Evolutionary conservation across 2,888 invertebrate genomes (phyloP), one percentile per base, ranked within the genome.

Genomic region (Pherbina coryleti): DNA sequence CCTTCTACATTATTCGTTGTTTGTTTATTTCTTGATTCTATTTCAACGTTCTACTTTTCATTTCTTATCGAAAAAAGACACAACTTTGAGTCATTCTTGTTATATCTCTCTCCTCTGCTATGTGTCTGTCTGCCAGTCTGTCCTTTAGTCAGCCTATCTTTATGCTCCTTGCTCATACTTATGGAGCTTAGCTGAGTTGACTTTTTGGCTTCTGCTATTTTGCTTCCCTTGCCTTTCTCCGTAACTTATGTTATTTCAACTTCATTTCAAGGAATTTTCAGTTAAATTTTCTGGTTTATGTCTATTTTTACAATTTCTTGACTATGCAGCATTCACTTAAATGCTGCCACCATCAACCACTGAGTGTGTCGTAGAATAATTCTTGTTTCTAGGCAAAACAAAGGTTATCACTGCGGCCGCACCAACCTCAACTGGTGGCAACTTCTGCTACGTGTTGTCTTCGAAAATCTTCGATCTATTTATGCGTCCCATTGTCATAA

Each of bases 371-470:
- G 19, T 69, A 69, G 14, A 60, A 37, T 60, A 60, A 14, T 14
- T 37, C 72, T 60, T 72, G 72, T 72, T 72, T 72, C 57, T 72
- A 72, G 72, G 72, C 60, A 44, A 53, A 72, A 11, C 60, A 60
- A 71, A 55, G 71, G 53, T 57, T 71, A 55, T 8, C n/a, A 53
- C 53, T 7, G 17, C 11, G 22, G 8, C 25, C 28, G 14, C 53
- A 17, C 22, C 49, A 49, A 11, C 3, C 28, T 19, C 5, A 11
- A 67, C 67, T 37, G 34, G n/a, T 25, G 44, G 11, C 44, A 44
- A 44, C 11, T 44, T 44, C 44, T 7, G 14, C 44, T 44, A 44
- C 14, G 44, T 44, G 44, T 44, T 44, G 44, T 44, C 44, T 44
- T 44, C 7, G 44, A 44, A 44, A 44, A 44, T 44, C 44, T 44